phyloP scores from a whole-genome alignment of 2,113 vertebrate genomes.

The Fukomys damarensis region DNA sequence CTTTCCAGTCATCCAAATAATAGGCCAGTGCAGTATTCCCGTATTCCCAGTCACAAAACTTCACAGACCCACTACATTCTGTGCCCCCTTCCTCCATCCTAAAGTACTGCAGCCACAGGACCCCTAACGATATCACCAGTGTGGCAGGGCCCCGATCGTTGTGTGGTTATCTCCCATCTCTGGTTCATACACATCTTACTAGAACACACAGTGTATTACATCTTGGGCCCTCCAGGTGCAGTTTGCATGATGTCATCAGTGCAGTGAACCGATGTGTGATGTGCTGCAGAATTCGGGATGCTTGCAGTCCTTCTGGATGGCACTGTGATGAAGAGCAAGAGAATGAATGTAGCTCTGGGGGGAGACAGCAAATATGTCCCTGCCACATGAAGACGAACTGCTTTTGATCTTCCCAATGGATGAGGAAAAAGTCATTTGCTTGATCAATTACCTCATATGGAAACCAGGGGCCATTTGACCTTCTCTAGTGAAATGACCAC shows the following conservation, averaged over 20 bases:
- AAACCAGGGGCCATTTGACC: slow-evolving; percentile 18
- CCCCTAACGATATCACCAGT: not conserved
- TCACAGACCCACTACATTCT: not conserved
- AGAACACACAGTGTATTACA: not conserved
- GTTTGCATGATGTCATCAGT: not conserved
- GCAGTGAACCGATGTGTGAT: not conserved
- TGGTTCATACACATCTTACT: not conserved
- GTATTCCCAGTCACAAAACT: no score
- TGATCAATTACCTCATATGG: not conserved
- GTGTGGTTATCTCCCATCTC: not conserved
- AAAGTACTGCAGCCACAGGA: not conserved
- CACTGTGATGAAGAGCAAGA: not conserved
- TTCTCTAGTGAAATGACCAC: slow-evolving; percentile 5
- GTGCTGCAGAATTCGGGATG: not conserved
- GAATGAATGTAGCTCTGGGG: not conserved
- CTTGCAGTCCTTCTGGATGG: not conserved
- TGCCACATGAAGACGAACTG: not conserved
- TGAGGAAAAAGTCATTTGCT: not conserved
- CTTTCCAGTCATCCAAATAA: not conserved
- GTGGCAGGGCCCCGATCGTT: not conserved
- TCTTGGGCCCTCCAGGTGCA: not conserved
- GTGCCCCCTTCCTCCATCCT: not conserved
- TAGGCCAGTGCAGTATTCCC: not conserved
- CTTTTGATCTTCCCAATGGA: not conserved
- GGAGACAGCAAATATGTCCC: not conserved